These are phyloP conservation scores for Labeo catla DNA, from an alignment of 2,113 vertebrate genomes.

Conservation along the genomic window DNA sequence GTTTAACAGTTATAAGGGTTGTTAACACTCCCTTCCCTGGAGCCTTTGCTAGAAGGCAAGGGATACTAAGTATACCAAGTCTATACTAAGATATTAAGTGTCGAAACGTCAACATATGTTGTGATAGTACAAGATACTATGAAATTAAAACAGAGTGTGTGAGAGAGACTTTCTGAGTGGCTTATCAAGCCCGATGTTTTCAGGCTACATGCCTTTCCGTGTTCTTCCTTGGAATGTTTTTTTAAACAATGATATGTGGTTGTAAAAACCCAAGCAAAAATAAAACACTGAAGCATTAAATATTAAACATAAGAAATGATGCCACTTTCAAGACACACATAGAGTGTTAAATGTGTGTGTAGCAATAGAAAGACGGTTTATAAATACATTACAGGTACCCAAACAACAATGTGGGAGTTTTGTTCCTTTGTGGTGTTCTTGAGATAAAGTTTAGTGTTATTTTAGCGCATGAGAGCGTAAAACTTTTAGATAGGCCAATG, in stretches of 20 bases:
- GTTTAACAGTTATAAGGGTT: not conserved
- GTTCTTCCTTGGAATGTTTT: not conserved
- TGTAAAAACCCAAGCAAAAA: not conserved
- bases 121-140: not conserved
- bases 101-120: not conserved
- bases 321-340: not conserved
- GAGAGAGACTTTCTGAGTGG: not conserved
- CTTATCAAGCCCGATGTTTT: not conserved
- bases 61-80: not conserved
- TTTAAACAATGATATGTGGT: not conserved
- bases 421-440: constrained; percentile 6
- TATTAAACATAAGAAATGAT: not conserved
- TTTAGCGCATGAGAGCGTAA: not conserved
- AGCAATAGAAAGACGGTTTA: not conserved
- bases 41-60: constrained; percentile 15
- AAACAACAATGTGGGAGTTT: constrained; percentile 6
- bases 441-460: constrained; percentile 19
- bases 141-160: not conserved
- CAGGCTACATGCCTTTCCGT: not conserved
- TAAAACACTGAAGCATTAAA: not conserved
- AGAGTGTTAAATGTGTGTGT: not conserved
- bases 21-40: not conserved
- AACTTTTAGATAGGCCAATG: constrained; percentile 33
- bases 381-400: constrained; percentile 6
- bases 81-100: not conserved